Evolutionary conservation across 2,113 vertebrate genomes (phyloP).

Genomic region (Archilochus colubris): DNA sequence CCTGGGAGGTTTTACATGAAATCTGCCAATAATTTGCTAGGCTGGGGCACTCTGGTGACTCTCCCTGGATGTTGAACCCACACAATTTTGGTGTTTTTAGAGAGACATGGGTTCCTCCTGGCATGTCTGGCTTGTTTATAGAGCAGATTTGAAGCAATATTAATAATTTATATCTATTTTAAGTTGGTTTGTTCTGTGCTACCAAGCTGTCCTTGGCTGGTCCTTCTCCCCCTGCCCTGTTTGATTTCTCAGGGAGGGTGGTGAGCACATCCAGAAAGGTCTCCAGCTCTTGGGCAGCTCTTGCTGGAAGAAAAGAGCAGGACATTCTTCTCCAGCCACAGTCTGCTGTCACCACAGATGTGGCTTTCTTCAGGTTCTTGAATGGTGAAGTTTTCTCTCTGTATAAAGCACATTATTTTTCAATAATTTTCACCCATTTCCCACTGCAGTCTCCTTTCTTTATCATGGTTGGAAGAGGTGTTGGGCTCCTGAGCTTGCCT

Average conservation of each 20-base stretch:
- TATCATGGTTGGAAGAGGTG: neutral
- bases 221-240: neutral
- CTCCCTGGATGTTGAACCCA: neutral
- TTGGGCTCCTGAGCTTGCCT: neutral
- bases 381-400: neutral
- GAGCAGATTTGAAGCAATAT: neutral
- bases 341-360: neutral
- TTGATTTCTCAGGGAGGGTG: neutral
- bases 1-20: neutral
- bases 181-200: neutral
- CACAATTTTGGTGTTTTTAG: neutral
- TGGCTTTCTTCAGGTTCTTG: neutral
- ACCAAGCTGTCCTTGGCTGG: neutral
- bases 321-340: neutral
- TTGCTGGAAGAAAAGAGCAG: neutral
- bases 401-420: rapidly evolving
- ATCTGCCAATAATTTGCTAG: neutral
- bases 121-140: neutral
- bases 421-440: neutral
- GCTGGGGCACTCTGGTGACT: neutral
- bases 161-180: neutral
- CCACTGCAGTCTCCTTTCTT: neutral
- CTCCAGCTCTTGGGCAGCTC: neutral
- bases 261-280: neutral
- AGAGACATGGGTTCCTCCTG: neutral